A percentile compares a stretch with the other conserved stretches of the same genome.
These are phyloP conservation scores for Liolophura sinensis DNA, from an alignment of 1,140 invertebrate species.

Conservation along the genomic window DNA sequence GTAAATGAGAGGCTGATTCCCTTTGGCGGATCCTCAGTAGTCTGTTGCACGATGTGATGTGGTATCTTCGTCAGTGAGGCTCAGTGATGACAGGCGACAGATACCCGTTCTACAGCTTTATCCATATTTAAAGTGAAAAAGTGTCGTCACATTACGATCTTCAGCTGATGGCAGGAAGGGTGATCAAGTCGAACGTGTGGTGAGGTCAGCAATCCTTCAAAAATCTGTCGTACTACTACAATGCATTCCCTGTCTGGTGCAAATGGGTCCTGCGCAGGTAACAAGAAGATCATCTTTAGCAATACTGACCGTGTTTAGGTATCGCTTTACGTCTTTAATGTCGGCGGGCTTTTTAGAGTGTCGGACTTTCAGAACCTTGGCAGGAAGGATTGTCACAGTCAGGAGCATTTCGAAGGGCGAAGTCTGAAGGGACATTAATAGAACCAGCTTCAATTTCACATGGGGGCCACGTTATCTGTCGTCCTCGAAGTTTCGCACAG, in stretches of 20 bases:
- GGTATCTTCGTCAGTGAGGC: conserved; percentile 12
- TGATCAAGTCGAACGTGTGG: conserved; percentile 23
- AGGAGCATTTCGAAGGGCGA: too few species aligned
- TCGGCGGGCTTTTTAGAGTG: too few species aligned
- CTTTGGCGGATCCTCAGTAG: conserved; percentile 14
- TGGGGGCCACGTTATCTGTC: conserved; percentile 23
- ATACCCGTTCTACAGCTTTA: conserved; percentile 5
- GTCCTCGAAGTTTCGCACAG: conserved; percentile 17
- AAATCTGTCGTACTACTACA: conserved; percentile 18
- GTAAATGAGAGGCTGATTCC: conserved; percentile 18
- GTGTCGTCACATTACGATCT: conserved; percentile 12
- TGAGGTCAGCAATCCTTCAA: conserved; percentile 22
- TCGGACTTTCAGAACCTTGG: too few species aligned
- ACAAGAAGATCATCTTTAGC: too few species aligned
- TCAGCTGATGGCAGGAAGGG: conserved; percentile 16
- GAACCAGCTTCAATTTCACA: conserved; percentile 32
- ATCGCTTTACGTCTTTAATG: too few species aligned
- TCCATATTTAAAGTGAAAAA: conserved; percentile 26
- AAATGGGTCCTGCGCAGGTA: too few species aligned
- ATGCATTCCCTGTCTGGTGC: conserved; percentile 6
- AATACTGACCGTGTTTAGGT: too few species aligned
- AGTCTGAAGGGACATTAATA: too few species aligned
- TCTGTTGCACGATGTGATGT: conserved; percentile 5
- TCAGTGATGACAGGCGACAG: conserved; percentile 12
- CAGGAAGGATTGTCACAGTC: too few species aligned